Conservation (phyloP, 2,888 invertebrate species). For the Pseudococcus viburni region DNA sequence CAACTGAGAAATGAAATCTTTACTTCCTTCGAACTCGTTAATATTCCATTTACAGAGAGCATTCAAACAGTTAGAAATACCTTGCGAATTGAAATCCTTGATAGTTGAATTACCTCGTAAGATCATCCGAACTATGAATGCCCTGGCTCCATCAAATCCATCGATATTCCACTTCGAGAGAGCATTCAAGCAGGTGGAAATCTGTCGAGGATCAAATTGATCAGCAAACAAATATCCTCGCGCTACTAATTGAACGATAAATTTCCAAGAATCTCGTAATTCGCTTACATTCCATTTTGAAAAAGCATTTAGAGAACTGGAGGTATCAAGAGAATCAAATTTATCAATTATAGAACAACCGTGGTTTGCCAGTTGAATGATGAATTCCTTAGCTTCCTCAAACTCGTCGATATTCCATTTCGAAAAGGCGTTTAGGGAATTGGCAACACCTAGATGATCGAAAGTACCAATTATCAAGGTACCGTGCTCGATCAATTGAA, state of each 20-base stretch:
- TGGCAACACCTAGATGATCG: neutral
- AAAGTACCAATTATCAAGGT: no score
- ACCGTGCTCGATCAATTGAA: no score
- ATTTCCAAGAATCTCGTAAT: neutral
- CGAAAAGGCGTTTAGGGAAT: neutral
- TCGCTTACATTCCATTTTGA: neutral
- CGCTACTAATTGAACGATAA: neutral
- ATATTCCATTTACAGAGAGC: neutral
- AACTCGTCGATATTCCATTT: neutral
- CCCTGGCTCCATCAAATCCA: no score
- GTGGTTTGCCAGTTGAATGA: neutral
- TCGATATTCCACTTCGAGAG: neutral
- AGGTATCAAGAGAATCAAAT: neutral
- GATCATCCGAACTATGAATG: no score
- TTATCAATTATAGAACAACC: neutral
- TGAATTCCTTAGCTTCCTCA: neutral
- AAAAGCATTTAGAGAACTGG: neutral
- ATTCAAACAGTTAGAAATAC: no score
- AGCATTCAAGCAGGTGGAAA: neutral
- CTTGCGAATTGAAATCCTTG: neutral
- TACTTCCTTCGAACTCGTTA: neutral
- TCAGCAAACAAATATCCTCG: neutral
- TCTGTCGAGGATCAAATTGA: neutral
- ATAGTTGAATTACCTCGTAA: neutral
- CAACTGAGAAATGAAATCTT: no score